These are phyloP conservation scores for Acrocephalus arundinaceus DNA, from an alignment of 2,113 vertebrate genomes.

Conservation along the genomic window DNA sequence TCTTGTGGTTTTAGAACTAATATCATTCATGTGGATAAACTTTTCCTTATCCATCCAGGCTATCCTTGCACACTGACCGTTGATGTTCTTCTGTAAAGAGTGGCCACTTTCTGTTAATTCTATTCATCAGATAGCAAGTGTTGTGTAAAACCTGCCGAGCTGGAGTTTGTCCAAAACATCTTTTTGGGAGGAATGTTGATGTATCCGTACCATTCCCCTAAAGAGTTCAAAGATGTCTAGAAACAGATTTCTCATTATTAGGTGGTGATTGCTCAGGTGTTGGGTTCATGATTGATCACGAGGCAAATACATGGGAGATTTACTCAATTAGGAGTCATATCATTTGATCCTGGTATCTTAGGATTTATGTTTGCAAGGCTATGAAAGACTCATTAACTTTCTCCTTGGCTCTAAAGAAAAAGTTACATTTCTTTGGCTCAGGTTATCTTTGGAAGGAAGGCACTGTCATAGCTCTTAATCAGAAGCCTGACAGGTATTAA, in stretches of 20 bases:
- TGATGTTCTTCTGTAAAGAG: neutral
- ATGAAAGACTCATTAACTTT: neutral
- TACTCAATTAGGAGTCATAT: neutral
- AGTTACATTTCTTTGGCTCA: neutral
- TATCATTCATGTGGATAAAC: neutral
- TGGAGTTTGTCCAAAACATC: neutral
- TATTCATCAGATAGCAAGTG: neutral
- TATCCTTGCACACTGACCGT: neutral
- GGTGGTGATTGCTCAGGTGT: neutral
- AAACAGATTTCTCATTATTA: neutral
- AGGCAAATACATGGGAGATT: neutral
- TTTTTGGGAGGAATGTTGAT: neutral
- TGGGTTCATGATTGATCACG: neutral
- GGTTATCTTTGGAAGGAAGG: neutral
- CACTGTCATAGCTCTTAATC: neutral
- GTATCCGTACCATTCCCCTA: neutral
- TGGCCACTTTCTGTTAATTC: neutral
- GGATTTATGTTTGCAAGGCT: slow-evolving; percentile 4
- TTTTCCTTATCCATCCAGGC: neutral
- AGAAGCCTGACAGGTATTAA: neutral
- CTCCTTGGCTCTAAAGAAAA: neutral
- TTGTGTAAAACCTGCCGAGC: neutral
- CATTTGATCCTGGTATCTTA: neutral
- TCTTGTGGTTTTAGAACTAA: neutral
- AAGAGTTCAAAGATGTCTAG: neutral